phyloP scores from a whole-genome alignment of 2,797 vertebrate species.

The Taeniopygia guttata region DNA sequence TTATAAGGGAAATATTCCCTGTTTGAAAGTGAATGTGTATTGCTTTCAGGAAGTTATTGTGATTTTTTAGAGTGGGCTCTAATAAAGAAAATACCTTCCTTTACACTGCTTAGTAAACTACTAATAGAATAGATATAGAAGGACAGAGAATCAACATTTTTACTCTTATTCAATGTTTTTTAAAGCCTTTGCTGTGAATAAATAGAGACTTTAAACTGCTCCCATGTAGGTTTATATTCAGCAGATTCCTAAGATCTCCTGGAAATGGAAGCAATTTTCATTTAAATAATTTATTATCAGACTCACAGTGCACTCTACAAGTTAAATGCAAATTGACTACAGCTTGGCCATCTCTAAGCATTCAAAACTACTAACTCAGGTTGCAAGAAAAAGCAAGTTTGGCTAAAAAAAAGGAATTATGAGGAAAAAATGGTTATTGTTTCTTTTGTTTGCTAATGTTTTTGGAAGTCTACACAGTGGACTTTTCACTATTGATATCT shows the following conservation, averaged over 20 bases:
- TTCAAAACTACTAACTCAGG: not conserved
- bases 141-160: not conserved
- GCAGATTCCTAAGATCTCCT: not conserved
- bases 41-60: not conserved
- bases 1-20: not conserved
- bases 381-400: not conserved
- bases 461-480: not conserved
- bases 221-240: not conserved
- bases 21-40: not conserved
- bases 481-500: slow-evolving; percentile 5
- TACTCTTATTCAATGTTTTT: not conserved
- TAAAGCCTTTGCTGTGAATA: not conserved
- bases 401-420: not conserved
- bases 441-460: not conserved
- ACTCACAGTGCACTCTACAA: not conserved
- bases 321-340: not conserved
- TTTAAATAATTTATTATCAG: slow-evolving; percentile 29
- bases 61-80: not conserved
- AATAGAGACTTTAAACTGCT: not conserved
- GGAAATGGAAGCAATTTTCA: not conserved
- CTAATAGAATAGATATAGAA: not conserved
- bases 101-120: not conserved
- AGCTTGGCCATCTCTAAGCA: not conserved
- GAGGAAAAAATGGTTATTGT: not conserved
- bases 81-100: not conserved